phyloP scores from a whole-genome alignment of 2,113 vertebrate genomes.

The Lipophrys pholis region DNA sequence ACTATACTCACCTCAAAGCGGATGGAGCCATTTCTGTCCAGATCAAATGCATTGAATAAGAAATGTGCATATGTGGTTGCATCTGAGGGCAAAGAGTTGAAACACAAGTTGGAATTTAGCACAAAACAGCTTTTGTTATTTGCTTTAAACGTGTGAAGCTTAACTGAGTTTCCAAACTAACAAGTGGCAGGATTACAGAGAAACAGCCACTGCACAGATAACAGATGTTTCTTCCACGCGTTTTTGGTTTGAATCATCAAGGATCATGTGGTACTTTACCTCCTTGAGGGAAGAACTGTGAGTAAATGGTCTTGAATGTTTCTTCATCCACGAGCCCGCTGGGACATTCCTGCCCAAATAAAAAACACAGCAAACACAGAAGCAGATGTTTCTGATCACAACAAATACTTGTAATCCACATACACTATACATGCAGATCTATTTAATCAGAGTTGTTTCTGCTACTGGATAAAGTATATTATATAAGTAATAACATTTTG shows the following conservation, averaged over 20 bases:
- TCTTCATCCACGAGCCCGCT: slow-evolving; percentile 95
- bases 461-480: too few relatives aligned
- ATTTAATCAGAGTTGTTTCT: too few relatives aligned
- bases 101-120: background rate
- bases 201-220: too few relatives aligned
- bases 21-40: slow-evolving; percentile 85
- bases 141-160: background rate
- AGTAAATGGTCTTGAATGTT: slow-evolving; percentile 96
- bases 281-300: slow-evolving; percentile 97
- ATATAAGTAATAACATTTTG: too few relatives aligned
- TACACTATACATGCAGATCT: too few relatives aligned
- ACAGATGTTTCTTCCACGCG: too few relatives aligned
- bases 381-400: background rate
- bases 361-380: background rate
- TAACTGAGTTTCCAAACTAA: too few relatives aligned
- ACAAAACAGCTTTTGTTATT: background rate
- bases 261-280: slow-evolving; percentile 75
- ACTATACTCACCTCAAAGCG: slow-evolving; percentile 75
- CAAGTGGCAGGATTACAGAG: too few relatives aligned
- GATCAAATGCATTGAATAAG: slow-evolving; percentile 94
- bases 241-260: too few relatives aligned
- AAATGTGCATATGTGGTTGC: slow-evolving; percentile 94
- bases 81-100: slow-evolving; percentile 79
- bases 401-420: background rate
- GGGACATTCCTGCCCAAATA: slow-evolving; percentile 89